Percentiles rank a stretch among this genome's conserved stretches.
These are phyloP conservation scores for Hyla sarda DNA, from an alignment of 2,113 vertebrate genomes.

Conservation along the genomic window DNA sequence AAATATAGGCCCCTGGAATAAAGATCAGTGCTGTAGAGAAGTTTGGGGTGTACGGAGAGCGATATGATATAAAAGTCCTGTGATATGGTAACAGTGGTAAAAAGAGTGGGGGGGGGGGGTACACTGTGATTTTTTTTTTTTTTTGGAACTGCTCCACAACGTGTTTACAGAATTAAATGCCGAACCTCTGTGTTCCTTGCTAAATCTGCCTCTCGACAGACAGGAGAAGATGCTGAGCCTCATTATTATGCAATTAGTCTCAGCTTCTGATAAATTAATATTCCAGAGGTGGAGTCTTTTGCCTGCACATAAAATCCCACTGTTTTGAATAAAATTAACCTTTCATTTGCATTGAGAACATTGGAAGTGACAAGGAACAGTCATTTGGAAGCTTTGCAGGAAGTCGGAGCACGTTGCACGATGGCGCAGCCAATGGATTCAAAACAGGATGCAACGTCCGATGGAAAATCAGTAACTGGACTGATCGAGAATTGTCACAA, in stretches of 20 bases:
- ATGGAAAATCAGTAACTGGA: too few relatives aligned
- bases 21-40: too few relatives aligned
- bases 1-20: too few relatives aligned
- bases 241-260: constrained; percentile 46
- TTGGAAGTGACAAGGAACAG: background rate
- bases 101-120: background rate
- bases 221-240: background rate
- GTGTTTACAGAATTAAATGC: background rate
- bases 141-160: background rate
- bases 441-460: too few relatives aligned
- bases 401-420: background rate
- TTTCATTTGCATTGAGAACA: background rate
- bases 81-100: background rate
- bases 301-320: background rate
- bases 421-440: background rate
- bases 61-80: background rate
- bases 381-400: background rate
- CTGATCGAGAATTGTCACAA: background rate
- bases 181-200: background rate
- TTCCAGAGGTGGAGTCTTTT: constrained; percentile 5
- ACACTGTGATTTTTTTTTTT: background rate
- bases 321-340: constrained; percentile 4
- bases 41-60: too few relatives aligned
- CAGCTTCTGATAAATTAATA: constrained; percentile 30
- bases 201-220: background rate